A percentile compares a stretch with the other conserved stretches of the same genome.
phyloP scores from a whole-genome alignment of 2,113 vertebrate species.

The Phainopepla nitens region DNA sequence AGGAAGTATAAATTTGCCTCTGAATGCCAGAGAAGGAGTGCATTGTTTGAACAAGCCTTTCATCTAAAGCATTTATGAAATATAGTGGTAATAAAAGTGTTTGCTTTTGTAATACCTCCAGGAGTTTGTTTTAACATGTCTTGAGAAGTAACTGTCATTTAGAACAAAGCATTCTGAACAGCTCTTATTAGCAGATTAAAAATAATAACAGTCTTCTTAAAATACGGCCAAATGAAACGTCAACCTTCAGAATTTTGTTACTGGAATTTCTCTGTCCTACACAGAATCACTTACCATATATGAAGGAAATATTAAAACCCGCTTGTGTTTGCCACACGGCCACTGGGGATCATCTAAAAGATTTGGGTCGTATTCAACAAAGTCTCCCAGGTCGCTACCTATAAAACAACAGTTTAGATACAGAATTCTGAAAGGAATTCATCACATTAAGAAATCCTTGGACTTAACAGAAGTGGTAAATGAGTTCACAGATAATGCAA shows the following conservation, averaged over 20 bases:
- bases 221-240: background rate
- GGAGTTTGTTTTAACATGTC: conserved; percentile 22
- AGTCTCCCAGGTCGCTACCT: conserved; percentile 92
- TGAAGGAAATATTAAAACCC: conserved; percentile 95
- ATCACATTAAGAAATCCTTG: background rate
- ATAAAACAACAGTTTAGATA: background rate
- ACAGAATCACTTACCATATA: conserved; percentile 87
- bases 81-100: background rate
- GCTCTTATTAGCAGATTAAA: background rate
- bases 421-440: background rate
- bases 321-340: conserved; percentile 98
- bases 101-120: conserved; percentile 28
- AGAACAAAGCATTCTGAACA: conserved; percentile 14
- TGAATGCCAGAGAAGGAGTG: conserved; percentile 3
- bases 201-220: background rate
- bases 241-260: background rate
- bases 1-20: conserved; percentile 24
- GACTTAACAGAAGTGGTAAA: background rate
- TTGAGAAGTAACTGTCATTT: conserved; percentile 18
- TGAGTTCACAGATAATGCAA: background rate
- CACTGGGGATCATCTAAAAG: conserved; percentile 98
- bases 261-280: background rate
- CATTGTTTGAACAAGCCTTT: conserved; percentile 37
- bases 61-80: conserved; percentile 12
- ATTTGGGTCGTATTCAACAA: conserved; percentile 92